Evolutionary conservation across 1,140 invertebrate genomes (phyloP), one percentile per base, ranked within the genome.

Genomic region (Drosophila bifasciata): DNA sequence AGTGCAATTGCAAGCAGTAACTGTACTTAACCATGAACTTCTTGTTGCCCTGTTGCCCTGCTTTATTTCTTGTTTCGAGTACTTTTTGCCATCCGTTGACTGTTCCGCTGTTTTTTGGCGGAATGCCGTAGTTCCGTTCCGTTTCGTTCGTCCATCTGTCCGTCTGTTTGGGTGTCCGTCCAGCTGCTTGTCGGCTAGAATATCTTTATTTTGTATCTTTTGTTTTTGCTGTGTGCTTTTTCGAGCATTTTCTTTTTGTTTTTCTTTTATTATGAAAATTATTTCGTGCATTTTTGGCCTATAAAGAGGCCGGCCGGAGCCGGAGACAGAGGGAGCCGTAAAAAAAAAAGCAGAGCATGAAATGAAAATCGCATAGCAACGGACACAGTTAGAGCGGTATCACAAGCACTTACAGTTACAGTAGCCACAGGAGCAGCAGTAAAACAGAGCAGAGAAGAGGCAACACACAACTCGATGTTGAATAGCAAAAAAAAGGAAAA

Each of bases 271-370:
- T 77, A 70, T 74, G 55, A 85, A 76, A 85, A 85, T 75, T 70
- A 81, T 85, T 74, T 60, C 74, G 61, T 86, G 69, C 81, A 86
- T 81, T 85, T 85, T 62, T 78, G 77, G 83, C 81, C 81, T 81
- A 85, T 77, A 86, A 86, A 85, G 76, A 15, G 66, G 19, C 11
- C 15, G 66, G 19, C 11, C 46, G 40, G 7, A 40, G 43, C 11
- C 17, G 16, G 9, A 17, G 28, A n/a, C n/a, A 17, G 17, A 16
- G 40, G 32, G 45, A 36, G 58, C 59, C 60, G 68, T 86, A 85
- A 85, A 74, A 60, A 85, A 74, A 60, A 70, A 63, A 53, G 25
- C 51, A 51, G 56, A 61, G 41, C 57, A 62, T 57, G 44, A 59
- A 85, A 74, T 86, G 64, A 73, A 70, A 62, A 63, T 67, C 70